These are phyloP conservation scores for Bugulina stolonifera DNA, from an alignment of 2,888 invertebrate genomes.

Conservation along the genomic window DNA sequence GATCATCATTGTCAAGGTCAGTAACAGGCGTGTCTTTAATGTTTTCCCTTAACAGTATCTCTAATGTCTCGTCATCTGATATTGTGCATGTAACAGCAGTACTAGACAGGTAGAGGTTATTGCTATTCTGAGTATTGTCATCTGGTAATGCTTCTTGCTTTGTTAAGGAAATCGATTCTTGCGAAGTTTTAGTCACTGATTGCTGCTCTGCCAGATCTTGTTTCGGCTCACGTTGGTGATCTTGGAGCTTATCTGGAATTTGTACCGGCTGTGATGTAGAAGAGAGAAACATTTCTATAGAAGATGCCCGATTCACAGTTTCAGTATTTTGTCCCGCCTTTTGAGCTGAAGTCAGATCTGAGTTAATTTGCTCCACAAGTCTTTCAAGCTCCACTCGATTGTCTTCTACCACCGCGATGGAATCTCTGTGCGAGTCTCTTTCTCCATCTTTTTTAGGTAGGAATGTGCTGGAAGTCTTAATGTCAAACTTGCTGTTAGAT, in stretches of 20 bases:
- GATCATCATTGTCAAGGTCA: neutral
- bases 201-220: neutral
- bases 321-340: neutral
- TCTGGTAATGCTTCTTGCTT: neutral
- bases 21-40: neutral
- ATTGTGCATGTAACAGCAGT: neutral
- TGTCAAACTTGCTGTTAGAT: slow-evolving; percentile 8
- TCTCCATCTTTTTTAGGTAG: slow-evolving; percentile 6
- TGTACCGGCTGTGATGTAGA: neutral
- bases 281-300: slow-evolving; percentile 15
- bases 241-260: too few species aligned
- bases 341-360: neutral
- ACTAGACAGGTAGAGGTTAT: too few species aligned
- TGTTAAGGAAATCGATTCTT: neutral
- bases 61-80: neutral
- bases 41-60: neutral
- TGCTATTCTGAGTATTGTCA: neutral
- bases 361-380: slow-evolving; percentile 16
- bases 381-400: slow-evolving; percentile 13
- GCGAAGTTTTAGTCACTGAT: neutral
- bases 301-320: neutral
- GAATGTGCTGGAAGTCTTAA: neutral
- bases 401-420: slow-evolving; percentile 20
- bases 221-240: too few species aligned
- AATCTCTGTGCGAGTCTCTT: slow-evolving; percentile 9